phyloP scores from a whole-genome alignment of 2,113 vertebrate species.

The Lagopus leucura region DNA sequence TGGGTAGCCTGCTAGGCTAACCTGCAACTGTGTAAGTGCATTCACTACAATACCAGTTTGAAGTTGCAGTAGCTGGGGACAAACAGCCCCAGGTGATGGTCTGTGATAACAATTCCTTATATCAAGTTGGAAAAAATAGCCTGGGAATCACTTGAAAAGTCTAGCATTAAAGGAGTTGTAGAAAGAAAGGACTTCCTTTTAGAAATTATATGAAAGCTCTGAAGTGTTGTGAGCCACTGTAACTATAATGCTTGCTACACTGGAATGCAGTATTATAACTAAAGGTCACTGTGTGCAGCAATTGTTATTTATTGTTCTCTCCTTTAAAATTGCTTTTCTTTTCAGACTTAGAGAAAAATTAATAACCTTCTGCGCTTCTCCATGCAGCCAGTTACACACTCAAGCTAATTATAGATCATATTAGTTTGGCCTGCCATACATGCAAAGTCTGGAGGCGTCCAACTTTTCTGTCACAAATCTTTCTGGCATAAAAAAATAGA shows the following conservation, averaged over 20 bases:
- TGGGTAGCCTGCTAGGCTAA: background rate
- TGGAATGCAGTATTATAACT: background rate
- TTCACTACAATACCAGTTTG: background rate
- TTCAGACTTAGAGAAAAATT: background rate
- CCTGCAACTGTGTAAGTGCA: background rate
- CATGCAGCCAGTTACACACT: background rate
- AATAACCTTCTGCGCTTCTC: background rate
- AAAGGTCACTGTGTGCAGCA: background rate
- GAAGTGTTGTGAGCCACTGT: background rate
- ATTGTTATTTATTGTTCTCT: constrained; percentile 2
- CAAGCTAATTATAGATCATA: background rate
- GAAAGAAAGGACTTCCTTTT: background rate
- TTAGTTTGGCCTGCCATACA: background rate
- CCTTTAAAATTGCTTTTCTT: background rate
- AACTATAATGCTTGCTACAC: background rate
- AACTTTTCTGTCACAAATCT: background rate
- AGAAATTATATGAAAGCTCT: background rate
- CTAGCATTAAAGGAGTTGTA: background rate
- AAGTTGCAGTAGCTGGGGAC: background rate
- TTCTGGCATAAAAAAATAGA: background rate
- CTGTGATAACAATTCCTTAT: background rate
- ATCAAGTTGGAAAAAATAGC: background rate
- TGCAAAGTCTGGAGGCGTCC: background rate
- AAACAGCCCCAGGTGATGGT: background rate
- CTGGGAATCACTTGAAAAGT: background rate